Percentiles rank a stretch among this genome's conserved stretches.
Evolutionary conservation across 1,140 invertebrate species (phyloP).

Genomic region (Caligus rogercresseyi): DNA sequence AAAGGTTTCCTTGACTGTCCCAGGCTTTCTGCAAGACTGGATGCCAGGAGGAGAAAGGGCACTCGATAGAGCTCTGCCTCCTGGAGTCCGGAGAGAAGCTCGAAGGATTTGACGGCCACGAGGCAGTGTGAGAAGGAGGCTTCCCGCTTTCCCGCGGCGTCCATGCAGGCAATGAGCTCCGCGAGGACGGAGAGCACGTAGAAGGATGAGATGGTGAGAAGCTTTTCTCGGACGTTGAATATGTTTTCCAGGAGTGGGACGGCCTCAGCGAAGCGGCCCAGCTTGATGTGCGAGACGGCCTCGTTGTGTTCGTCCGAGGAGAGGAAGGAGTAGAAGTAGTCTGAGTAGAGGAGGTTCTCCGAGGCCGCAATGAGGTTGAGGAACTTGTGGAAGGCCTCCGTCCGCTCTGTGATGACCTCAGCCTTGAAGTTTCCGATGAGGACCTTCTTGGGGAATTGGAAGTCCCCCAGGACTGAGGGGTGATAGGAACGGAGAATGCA

Average conservation of each 20-base stretch:
- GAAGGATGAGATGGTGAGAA: constrained; percentile 10
- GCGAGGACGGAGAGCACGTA: constrained; percentile 4
- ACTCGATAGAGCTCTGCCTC: constrained; percentile 5
- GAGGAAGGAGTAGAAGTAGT: constrained; percentile 19
- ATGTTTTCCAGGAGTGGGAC: constrained; percentile 16
- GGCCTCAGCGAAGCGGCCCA: constrained; percentile 7
- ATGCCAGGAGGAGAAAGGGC: constrained; percentile 7
- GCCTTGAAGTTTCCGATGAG: constrained; percentile 19
- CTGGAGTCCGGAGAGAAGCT: background rate
- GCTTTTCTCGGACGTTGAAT: constrained; percentile 18
- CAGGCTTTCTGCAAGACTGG: background rate
- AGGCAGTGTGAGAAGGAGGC: background rate
- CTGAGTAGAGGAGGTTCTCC: constrained; percentile 18
- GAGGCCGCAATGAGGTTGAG: constrained; percentile 15
- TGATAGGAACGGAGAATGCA: constrained; percentile 12
- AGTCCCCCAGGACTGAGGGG: constrained; percentile 17
- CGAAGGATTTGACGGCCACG: background rate
- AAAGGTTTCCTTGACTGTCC: constrained; percentile 14
- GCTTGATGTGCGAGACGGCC: constrained; percentile 16
- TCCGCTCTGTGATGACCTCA: constrained; percentile 17
- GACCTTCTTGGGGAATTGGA: constrained; percentile 19
- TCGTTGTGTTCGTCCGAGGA: constrained; percentile 19
- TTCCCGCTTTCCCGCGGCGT: background rate
- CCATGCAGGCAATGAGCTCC: constrained; percentile 13
- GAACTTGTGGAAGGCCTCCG: constrained; percentile 19